Percentiles rank a stretch among this genome's conserved stretches.
phyloP scores from a whole-genome alignment of 2,797 vertebrate species.

The Danio aesculapii region DNA sequence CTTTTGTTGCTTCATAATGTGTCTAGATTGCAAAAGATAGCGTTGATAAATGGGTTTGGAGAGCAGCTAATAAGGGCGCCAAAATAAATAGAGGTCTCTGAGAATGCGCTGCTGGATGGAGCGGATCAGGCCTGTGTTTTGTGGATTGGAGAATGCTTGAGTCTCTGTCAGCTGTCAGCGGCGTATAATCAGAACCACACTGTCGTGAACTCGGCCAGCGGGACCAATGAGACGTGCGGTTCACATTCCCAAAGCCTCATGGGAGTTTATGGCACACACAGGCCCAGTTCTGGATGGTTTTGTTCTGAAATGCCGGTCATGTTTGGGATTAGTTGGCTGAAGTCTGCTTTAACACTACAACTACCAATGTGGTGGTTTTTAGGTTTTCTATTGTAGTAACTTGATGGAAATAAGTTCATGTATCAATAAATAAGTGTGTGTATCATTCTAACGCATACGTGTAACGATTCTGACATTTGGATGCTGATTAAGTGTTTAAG shows the following conservation, averaged over 20 bases:
- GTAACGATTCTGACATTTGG: no score
- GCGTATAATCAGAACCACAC: conserved; percentile 75
- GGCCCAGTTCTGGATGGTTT: not conserved
- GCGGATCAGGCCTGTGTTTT: not conserved
- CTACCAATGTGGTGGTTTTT: no score
- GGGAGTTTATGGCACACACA: not conserved
- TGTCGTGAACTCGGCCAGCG: conserved; percentile 68
- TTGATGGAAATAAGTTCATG: no score
- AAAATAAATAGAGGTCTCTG: not conserved
- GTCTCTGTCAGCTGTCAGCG: conserved; percentile 32
- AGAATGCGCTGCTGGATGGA: not conserved
- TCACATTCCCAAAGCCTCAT: conserved; percentile 64
- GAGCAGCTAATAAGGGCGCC: not conserved
- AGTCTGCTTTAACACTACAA: not conserved
- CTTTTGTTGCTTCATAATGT: not conserved
- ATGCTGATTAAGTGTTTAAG: no score
- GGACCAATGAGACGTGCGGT: conserved; percentile 62
- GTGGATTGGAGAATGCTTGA: not conserved
- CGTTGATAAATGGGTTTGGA: not conserved
- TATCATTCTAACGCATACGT: no score
- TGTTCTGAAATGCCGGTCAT: conserved; percentile 12
- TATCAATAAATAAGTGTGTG: no score
- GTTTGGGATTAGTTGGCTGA: conserved; percentile 6
- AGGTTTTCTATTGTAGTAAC: no score
- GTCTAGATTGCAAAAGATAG: not conserved